These are phyloP conservation scores for Heterotis niloticus DNA, from an alignment of 2,113 vertebrate genomes.

Conservation along the genomic window DNA sequence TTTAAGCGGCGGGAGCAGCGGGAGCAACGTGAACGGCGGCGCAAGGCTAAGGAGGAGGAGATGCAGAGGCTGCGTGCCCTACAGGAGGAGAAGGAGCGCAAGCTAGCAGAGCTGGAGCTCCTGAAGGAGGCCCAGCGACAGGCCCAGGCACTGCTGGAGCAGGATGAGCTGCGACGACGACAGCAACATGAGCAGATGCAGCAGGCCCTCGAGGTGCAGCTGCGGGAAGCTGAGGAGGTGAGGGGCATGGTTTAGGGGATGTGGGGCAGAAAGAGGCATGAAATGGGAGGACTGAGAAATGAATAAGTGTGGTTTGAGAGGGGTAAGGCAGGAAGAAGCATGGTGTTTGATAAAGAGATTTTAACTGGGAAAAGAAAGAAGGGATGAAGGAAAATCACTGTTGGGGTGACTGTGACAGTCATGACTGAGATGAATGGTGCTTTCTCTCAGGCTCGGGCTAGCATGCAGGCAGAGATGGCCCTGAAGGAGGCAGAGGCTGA, in stretches of 20 bases:
- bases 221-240: constrained; percentile 85
- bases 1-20: constrained; percentile 81
- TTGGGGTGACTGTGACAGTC: background rate
- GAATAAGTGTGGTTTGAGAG: background rate
- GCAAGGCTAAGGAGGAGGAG: constrained; percentile 80
- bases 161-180: constrained; percentile 80
- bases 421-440: background rate
- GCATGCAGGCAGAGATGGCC: constrained; percentile 92
- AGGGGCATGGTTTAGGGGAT: background rate
- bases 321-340: background rate
- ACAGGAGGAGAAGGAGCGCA: constrained; percentile 86
- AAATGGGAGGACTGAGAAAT: no score
- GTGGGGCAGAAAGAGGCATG: background rate
- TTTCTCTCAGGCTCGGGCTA: constrained; percentile 78
- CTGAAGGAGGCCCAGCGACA: constrained; percentile 87
- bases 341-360: background rate
- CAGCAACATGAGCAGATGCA: constrained; percentile 87
- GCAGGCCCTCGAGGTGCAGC: constrained; percentile 76
- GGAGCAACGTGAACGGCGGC: constrained; percentile 78
- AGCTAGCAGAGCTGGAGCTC: constrained; percentile 83
- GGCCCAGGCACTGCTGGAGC: constrained; percentile 75
- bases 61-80: constrained; percentile 78
- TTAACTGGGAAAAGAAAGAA: background rate
- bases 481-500: constrained; percentile 85
- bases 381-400: background rate